phyloP scores from a whole-genome alignment of 1,140 invertebrate genomes.

The Panonychus citri region DNA sequence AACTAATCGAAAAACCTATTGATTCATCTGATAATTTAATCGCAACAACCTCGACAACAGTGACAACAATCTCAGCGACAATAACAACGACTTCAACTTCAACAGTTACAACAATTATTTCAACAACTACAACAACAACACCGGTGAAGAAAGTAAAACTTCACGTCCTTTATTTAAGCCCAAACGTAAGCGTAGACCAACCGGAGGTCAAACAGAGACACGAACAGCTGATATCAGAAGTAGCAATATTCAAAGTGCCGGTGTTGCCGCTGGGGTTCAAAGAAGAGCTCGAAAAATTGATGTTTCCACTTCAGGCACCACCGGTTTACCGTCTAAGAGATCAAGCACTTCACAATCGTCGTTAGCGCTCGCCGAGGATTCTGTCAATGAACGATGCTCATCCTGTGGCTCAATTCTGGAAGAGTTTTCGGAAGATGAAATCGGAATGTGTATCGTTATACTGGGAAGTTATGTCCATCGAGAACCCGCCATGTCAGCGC shows the following conservation, averaged over 20 bases:
- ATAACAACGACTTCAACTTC: neutral
- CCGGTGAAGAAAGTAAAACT: neutral
- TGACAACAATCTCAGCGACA: neutral
- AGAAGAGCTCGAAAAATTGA: neutral
- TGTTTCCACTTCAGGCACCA: neutral
- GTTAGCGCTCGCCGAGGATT: neutral
- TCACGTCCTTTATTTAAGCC: neutral
- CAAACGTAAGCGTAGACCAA: neutral
- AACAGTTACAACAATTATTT: neutral
- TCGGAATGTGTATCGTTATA: conserved; percentile 77
- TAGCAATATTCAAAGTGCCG: neutral
- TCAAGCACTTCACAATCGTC: conserved; percentile 1
- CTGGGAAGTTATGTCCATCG: conserved; percentile 85
- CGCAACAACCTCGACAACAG: neutral
- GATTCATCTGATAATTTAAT: too few species aligned
- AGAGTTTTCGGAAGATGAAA: conserved; percentile 87
- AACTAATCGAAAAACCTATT: neutral
- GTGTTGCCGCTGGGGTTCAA: neutral
- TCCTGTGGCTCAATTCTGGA: conserved; percentile 39
- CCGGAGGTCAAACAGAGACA: neutral
- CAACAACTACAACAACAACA: too few species aligned
- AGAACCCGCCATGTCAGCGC: conserved; percentile 74
- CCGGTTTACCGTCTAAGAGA: neutral
- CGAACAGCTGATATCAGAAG: neutral
- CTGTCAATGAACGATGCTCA: conserved; percentile 21